These are phyloP conservation scores for Homarus americanus DNA, from an alignment of 1,140 invertebrate species.

Conservation along the genomic window DNA sequence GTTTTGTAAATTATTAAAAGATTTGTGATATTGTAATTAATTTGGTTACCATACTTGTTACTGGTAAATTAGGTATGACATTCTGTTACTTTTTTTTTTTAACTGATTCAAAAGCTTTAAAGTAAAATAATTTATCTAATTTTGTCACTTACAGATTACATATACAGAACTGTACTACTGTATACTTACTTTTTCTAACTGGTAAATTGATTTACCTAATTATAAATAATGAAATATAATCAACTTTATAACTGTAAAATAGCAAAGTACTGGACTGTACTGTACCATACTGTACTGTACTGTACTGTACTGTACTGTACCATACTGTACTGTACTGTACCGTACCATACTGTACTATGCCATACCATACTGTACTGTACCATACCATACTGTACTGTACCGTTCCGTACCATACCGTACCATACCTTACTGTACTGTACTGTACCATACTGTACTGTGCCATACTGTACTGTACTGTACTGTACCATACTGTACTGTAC, in stretches of 20 bases:
- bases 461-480: neutral
- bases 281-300: neutral
- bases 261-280: neutral
- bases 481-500: neutral
- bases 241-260: neutral
- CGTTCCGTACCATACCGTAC: neutral
- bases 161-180: neutral
- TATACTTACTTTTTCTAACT: neutral
- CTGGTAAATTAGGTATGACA: no score
- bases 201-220: neutral
- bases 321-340: conserved; percentile 11
- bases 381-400: conserved; percentile 10
- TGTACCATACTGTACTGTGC: neutral
- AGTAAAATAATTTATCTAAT: no score
- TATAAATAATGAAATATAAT: neutral
- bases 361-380: neutral
- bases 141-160: no score
- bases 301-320: conserved; percentile 11
- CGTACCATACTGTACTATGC: neutral
- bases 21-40: no score
- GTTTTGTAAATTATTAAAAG: no score
- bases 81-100: no score
- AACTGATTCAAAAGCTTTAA: no score
- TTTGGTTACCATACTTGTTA: no score
- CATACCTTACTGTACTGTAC: neutral